phyloP scores from a whole-genome alignment of 2,888 invertebrate genomes.

The Phorcus lineatus region DNA sequence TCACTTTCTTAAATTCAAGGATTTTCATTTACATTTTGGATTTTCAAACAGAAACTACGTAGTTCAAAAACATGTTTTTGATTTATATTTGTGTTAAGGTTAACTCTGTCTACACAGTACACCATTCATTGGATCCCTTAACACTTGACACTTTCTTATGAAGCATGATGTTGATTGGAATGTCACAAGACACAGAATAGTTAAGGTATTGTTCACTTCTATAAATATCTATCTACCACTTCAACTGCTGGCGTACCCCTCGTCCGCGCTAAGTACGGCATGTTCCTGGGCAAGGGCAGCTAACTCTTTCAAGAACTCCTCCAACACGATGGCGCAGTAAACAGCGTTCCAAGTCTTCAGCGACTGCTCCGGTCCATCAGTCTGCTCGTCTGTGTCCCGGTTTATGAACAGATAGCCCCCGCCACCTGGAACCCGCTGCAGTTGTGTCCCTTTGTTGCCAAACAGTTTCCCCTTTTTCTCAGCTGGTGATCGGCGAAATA shows the following conservation, averaged over 20 bases:
- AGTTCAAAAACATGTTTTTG: too few species aligned
- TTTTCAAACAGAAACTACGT: too few species aligned
- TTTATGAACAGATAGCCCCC: conserved; percentile 64
- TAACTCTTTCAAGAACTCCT: conserved; percentile 96
- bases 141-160: too few species aligned
- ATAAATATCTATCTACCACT: conserved; percentile 9
- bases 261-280: conserved; percentile 77
- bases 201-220: not conserved
- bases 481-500: conserved; percentile 56
- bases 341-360: conserved; percentile 78
- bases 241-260: conserved; percentile 51
- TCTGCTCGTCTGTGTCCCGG: conserved; percentile 40
- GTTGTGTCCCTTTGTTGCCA: conserved; percentile 42
- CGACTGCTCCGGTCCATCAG: conserved; percentile 47
- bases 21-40: too few species aligned
- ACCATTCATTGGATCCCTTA: not conserved
- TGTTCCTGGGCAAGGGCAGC: conserved; percentile 96
- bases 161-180: too few species aligned
- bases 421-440: conserved; percentile 42
- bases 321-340: conserved; percentile 90
- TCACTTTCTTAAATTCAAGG: too few species aligned
- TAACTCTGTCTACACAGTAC: not conserved
- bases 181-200: not conserved
- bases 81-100: too few species aligned
- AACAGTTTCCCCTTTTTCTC: conserved; percentile 21